Percentiles rank a stretch among this genome's conserved stretches.
Conservation (phyloP, 2,797 vertebrate genomes). For the Notolabrus celidotus region DNA sequence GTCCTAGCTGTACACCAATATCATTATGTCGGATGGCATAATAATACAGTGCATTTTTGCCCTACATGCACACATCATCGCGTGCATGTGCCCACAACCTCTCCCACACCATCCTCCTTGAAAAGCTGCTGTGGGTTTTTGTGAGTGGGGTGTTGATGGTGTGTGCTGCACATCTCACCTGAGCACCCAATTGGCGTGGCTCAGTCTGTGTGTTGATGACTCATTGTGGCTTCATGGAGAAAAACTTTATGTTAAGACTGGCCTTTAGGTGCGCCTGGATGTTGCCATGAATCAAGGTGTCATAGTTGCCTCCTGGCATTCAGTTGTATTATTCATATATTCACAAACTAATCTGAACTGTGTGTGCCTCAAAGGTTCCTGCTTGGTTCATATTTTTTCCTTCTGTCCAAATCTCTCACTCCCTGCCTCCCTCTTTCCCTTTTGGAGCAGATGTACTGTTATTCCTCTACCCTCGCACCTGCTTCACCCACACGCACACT, state of each 20-base stretch:
- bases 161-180: slow-evolving; percentile 40
- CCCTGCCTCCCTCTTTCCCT: slow-evolving; percentile 17
- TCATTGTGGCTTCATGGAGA: slow-evolving; percentile 22
- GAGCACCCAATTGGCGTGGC: slow-evolving; percentile 37
- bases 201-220: slow-evolving; percentile 38
- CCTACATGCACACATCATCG: neutral
- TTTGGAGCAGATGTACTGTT: slow-evolving; percentile 76
- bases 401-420: slow-evolving; percentile 10
- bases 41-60: neutral
- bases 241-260: slow-evolving; percentile 19
- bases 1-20: neutral
- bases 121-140: slow-evolving; percentile 25
- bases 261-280: neutral
- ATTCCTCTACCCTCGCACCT: slow-evolving; percentile 79
- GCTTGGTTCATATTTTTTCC: slow-evolving; percentile 39
- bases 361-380: slow-evolving; percentile 29
- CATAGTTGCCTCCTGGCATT: slow-evolving; percentile 13
- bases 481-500: slow-evolving; percentile 75
- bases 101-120: slow-evolving; percentile 31
- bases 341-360: slow-evolving; percentile 42
- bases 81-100: slow-evolving; percentile 25
- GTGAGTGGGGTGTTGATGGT: slow-evolving; percentile 27
- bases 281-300: slow-evolving; percentile 45
- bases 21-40: neutral
- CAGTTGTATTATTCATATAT: slow-evolving; percentile 51